phyloP scores from a whole-genome alignment of 2,888 invertebrate species.

The Conops quadrifasciatus region DNA sequence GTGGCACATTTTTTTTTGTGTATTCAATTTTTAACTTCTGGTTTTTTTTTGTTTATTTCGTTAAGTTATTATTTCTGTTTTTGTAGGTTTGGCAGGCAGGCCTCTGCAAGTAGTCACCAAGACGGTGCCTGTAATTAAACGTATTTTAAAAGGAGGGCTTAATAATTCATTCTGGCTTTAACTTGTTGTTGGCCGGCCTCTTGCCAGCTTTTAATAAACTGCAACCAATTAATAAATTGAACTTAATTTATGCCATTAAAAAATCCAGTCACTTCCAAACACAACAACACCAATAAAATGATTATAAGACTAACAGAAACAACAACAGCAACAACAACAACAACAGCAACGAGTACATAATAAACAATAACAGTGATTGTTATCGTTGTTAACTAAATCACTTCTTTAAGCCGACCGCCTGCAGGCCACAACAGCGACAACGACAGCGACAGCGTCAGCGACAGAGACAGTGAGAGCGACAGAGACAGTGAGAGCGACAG shows the following conservation, averaged over 20 bases:
- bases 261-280: background rate
- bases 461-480: background rate
- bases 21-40: no score
- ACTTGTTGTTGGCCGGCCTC: background rate
- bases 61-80: no score
- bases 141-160: background rate
- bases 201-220: slow-evolving; percentile 15
- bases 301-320: background rate
- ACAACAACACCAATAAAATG: background rate
- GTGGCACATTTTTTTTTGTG: no score
- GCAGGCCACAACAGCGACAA: background rate
- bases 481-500: background rate
- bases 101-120: no score
- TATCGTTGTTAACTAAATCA: slow-evolving; percentile 21
- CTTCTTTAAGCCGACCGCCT: background rate
- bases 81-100: no score
- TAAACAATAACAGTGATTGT: slow-evolving; percentile 21
- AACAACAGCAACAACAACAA: slow-evolving; percentile 7
- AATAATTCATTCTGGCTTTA: background rate
- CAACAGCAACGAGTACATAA: background rate
- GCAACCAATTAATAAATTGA: slow-evolving; percentile 20
- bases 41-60: no score
- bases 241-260: slow-evolving; percentile 21
- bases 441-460: background rate
- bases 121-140: background rate